Percentiles rank a stretch among this genome's conserved stretches.
Evolutionary conservation across 2,113 vertebrate genomes (phyloP).

Genomic region (Benitochromis conjunctus): DNA sequence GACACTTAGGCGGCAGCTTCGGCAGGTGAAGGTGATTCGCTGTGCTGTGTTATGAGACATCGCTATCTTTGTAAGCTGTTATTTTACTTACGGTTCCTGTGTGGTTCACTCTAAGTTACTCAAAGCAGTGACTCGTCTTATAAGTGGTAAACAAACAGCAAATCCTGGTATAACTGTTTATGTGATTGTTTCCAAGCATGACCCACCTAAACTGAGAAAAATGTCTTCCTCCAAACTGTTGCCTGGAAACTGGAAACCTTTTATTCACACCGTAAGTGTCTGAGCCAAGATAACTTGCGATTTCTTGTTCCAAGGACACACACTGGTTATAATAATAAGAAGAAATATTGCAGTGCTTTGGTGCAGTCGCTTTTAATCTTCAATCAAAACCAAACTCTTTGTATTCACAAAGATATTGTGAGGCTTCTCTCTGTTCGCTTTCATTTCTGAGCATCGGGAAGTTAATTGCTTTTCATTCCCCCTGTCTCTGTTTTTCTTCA

Average conservation of each 20-base stretch:
- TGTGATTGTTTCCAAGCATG: neutral
- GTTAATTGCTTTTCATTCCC: neutral
- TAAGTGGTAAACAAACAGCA: neutral
- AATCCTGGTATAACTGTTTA: neutral
- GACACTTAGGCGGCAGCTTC: neutral
- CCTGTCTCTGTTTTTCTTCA: neutral
- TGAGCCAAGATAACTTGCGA: neutral
- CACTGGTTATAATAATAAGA: neutral
- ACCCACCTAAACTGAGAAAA: neutral
- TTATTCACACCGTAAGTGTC: neutral
- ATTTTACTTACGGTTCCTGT: fast-evolving
- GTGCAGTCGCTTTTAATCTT: neutral
- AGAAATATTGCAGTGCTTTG: neutral
- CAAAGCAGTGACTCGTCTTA: neutral
- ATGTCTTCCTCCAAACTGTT: neutral
- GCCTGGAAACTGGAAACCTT: constrained; percentile 16
- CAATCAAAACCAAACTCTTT: neutral
- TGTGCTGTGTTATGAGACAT: neutral
- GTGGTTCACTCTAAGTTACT: neutral
- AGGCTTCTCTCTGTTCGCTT: neutral
- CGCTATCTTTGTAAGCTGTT: neutral
- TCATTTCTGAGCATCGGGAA: neutral
- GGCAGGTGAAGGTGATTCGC: neutral
- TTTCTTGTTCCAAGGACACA: neutral
- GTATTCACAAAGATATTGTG: neutral